Base-by-base conservation (phyloP, 2,113 vertebrate species). In the Paramisgurnus dabryanus region DNA sequence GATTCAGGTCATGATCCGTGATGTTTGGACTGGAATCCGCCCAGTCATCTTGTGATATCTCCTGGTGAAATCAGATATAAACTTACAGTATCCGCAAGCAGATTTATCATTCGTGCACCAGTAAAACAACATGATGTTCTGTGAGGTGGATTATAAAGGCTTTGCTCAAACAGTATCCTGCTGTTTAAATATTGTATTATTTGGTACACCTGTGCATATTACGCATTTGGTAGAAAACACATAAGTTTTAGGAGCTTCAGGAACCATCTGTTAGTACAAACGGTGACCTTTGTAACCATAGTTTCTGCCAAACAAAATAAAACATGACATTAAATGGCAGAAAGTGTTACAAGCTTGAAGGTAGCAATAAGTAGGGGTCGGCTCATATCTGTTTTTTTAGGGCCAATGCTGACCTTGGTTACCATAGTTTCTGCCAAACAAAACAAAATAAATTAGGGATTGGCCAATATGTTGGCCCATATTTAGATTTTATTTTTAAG, bases 21-120 rank as follows among this genome's bases (percentile, higher is more conserved):
- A 18, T 18, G 34, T 55, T 83, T 79, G 10, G 47, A 1, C 55
- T 75, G 64, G 76, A 60, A 10, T 13, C 15, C 15, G 6, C 66
- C 76, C 76, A 74, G 60, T 7, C 0, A 4, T 58, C 7, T 41
- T 66, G 68, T 39, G 60, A 80, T 55, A 80, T 82, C 81, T 65
- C 61, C 50, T 22, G 17, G 15, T 69, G 53, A 58, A 70, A 79
- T 69, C 77, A 70, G 77, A 79, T 70, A 70, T 49, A 75, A 65
- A 69, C 55, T 61, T 79, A 34, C 27, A 34, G 27, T 34, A 43
- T 67, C 77, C 49, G 57, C 57, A 17, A 5, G 10, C 41, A 39
- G 43, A 76, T 50, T 39, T 43, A 10, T 75, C n/a, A 34, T 34
- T 75, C 12, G 9, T 49, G 58, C 22, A 64, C 40, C 61, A 61